phyloP scores from a whole-genome alignment of 1,140 invertebrate genomes.

The Euwallacea fornicatus region DNA sequence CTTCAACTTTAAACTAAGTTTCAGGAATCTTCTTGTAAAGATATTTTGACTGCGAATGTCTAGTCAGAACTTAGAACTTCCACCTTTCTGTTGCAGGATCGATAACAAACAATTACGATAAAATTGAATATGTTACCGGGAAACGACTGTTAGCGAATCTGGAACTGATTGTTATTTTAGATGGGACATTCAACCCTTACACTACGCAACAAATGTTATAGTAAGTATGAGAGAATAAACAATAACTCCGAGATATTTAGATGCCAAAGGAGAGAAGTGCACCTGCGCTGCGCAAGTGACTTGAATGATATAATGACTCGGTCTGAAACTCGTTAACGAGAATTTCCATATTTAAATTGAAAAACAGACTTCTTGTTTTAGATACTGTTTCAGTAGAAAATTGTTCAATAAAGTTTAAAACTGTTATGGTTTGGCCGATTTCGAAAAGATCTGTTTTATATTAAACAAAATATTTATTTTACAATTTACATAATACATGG shows the following conservation, averaged over 20 bases:
- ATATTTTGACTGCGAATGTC: neutral
- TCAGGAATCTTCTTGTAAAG: neutral
- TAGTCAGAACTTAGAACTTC: constrained; percentile 4
- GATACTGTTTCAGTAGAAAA: too few species aligned
- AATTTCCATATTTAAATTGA: too few species aligned
- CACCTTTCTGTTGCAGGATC: constrained; percentile 21
- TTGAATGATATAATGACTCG: too few species aligned
- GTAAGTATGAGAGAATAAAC: constrained; percentile 34
- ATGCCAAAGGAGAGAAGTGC: too few species aligned
- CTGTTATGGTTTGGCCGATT: neutral
- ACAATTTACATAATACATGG: constrained; percentile 1
- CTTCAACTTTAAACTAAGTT: constrained; percentile 10
- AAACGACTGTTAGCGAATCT: constrained; percentile 33
- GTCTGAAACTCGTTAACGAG: too few species aligned
- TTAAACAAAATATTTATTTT: constrained; percentile 1
- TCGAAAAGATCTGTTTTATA: neutral
- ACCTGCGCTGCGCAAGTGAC: too few species aligned
- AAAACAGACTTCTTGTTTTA: too few species aligned
- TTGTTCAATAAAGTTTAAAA: too few species aligned
- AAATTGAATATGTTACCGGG: constrained; percentile 37
- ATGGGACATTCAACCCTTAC: constrained; percentile 44
- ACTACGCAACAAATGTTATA: constrained; percentile 41
- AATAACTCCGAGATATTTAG: too few species aligned
- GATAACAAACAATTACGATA: constrained; percentile 38
- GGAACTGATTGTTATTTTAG: constrained; percentile 48